Percentiles rank a stretch among this genome's conserved stretches.
phyloP scores from a whole-genome alignment of 2,888 invertebrate genomes.

The Acleris sparsana region DNA sequence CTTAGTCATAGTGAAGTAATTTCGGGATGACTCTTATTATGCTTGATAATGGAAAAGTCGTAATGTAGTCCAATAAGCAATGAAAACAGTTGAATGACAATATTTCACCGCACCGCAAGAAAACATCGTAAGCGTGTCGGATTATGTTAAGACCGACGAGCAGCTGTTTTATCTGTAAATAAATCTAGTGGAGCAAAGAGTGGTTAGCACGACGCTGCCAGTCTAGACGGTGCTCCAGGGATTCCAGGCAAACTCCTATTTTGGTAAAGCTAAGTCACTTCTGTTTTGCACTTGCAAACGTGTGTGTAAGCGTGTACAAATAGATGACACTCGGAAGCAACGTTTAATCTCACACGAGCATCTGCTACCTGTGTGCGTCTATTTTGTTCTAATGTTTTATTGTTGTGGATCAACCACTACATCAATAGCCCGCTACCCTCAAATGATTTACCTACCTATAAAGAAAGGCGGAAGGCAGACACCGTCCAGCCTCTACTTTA shows the following conservation, averaged over 20 bases:
- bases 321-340: too few relatives aligned
- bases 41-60: too few relatives aligned
- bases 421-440: too few relatives aligned
- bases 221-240: conserved; percentile 65
- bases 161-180: conserved; percentile 24
- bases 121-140: conserved; percentile 11
- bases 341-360: too few relatives aligned
- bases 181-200: conserved; percentile 41
- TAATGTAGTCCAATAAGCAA: neutral
- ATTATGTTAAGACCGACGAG: conserved; percentile 25
- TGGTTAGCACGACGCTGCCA: conserved; percentile 47
- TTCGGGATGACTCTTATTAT: too few relatives aligned
- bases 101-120: conserved; percentile 6
- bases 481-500: conserved; percentile 17
- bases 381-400: too few relatives aligned
- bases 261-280: conserved; percentile 34
- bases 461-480: conserved; percentile 35
- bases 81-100: neutral
- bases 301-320: too few relatives aligned
- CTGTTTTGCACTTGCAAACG: too few relatives aligned
- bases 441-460: too few relatives aligned
- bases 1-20: too few relatives aligned
- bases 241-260: conserved; percentile 46
- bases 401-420: too few relatives aligned
- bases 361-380: too few relatives aligned